phyloP scores from a whole-genome alignment of 2,113 vertebrate species.

The Callipepla squamata region DNA sequence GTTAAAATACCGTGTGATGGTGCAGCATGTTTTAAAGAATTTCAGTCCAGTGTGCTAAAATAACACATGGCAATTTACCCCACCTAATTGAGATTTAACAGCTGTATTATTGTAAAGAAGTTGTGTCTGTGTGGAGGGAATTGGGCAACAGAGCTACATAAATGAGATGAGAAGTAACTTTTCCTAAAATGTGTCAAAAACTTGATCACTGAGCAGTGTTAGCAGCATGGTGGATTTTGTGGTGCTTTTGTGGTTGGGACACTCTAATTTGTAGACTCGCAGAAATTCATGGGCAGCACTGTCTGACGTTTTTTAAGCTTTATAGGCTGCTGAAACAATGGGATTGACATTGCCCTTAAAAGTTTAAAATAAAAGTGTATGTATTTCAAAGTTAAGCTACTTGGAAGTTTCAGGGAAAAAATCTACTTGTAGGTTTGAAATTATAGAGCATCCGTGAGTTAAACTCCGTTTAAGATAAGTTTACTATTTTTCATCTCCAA shows the following conservation, averaged over 20 bases:
- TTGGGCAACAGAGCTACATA: not conserved
- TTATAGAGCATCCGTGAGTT: not conserved
- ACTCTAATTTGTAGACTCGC: not conserved
- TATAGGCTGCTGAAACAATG: not conserved
- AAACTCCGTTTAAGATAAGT: not conserved
- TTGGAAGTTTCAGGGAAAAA: not conserved
- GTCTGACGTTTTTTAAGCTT: not conserved
- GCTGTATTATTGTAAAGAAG: not conserved
- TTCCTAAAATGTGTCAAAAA: conserved; percentile 28
- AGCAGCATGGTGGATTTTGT: conserved; percentile 20
- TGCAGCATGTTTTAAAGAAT: conserved; percentile 22
- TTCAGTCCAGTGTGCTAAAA: conserved; percentile 8
- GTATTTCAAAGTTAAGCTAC: not conserved
- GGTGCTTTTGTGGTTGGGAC: conserved; percentile 9
- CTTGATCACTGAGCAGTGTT: conserved; percentile 19
- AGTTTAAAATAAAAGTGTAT: not conserved
- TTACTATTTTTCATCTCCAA: not conserved
- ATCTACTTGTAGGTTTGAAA: not conserved
- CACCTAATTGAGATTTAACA: conserved; percentile 21
- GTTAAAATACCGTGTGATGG: conserved; percentile 34
- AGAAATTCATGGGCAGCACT: not conserved
- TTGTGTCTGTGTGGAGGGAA: not conserved
- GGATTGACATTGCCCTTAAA: not conserved
- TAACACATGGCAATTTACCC: conserved; percentile 2
- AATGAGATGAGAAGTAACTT: conserved; percentile 43